Percentiles rank a stretch among this genome's conserved stretches.
Conservation (phyloP, 2,888 invertebrate species). For the Alviniconcha strummeri region DNA sequence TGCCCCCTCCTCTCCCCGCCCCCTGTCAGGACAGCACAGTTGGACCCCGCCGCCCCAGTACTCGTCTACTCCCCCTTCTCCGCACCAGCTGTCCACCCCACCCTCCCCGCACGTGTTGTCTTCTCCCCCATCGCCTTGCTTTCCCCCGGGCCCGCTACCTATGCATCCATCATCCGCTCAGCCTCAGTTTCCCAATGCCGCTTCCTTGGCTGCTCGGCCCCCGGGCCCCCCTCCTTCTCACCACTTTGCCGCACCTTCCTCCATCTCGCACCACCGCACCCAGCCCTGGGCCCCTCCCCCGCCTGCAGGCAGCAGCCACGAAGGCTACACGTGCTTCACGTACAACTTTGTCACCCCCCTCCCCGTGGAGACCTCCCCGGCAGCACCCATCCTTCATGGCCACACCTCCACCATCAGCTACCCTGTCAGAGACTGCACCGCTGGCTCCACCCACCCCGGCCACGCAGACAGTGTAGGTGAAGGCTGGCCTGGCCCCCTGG, state of each 20-base stretch:
- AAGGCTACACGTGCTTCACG: constrained; percentile 31
- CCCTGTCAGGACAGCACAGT: not conserved
- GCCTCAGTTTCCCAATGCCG: not conserved
- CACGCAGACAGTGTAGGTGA: not conserved
- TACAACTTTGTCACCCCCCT: constrained; percentile 33
- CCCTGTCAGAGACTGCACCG: not conserved
- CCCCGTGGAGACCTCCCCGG: constrained; percentile 13
- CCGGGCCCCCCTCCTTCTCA: not conserved
- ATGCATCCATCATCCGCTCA: constrained; percentile 3
- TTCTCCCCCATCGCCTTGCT: constrained; percentile 4
- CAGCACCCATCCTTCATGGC: not conserved
- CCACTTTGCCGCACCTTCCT: not conserved
- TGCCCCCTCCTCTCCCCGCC: constrained; percentile 15
- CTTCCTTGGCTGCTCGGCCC: not conserved
- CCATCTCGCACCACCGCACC: constrained; percentile 6
- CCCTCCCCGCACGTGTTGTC: constrained; percentile 16
- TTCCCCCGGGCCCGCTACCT: not conserved
- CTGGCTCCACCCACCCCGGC: not conserved
- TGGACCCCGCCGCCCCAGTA: constrained; percentile 25
- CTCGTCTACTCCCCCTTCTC: constrained; percentile 15
- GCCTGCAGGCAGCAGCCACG: not conserved
- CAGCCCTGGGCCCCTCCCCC: constrained; percentile 10
- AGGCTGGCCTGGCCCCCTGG: not conserved
- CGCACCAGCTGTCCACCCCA: constrained; percentile 18
- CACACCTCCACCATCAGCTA: constrained; percentile 3